Base-by-base conservation (phyloP, 2,888 invertebrate genomes). In the Drosophila vallismaia region DNA sequence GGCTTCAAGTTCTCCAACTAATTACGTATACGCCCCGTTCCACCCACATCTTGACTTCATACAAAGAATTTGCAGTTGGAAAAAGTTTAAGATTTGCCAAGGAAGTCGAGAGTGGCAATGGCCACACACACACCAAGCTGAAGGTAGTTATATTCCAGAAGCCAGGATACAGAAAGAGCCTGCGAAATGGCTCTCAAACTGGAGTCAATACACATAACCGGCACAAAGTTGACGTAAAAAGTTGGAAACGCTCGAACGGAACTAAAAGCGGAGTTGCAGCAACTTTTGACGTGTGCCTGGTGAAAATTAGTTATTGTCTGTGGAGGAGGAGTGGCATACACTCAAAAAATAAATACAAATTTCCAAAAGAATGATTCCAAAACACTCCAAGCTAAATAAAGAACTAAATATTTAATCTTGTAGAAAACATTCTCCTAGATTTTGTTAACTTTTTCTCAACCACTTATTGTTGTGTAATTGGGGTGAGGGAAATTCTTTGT, bases 221-320 rank as follows among this genome's bases (percentile, higher is more conserved):
- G 45, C 31, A 59, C 46, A 51, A 76, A 76, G 62, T 74, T 70
- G 66, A 55, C 55, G 70, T 51, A 46, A 36, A 59, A 77, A 76
- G 59, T 78, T 75, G 14, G 24, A 28, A 7, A 12, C 50, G 10
- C 14, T 59, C 12, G 24, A 49, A 2, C 19, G 28, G 36, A 36
- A 36, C 33, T 36, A 12, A 58, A 44, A 36, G n/a, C 42, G 14
- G 2, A 36, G 42, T n/a, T 31, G n/a, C 28, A 26, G 38, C 52
- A 77, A 76, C 50, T 77, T 36, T 71, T 53, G 50, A 60, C 60
- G 53, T 70, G 62, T 58, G 54, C 63, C 26, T 29, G 55, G 71
- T 58, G 70, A 73, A 83, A 82, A 83, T 82, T 82, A 76, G 80
- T 80, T 76, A 83, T 83, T 80, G 62, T 82, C 78, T 78, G 53